A percentile compares a stretch with the other conserved stretches of the same genome.
phyloP scores from a whole-genome alignment of 2,888 invertebrate genomes.

The Xylota segnis region DNA sequence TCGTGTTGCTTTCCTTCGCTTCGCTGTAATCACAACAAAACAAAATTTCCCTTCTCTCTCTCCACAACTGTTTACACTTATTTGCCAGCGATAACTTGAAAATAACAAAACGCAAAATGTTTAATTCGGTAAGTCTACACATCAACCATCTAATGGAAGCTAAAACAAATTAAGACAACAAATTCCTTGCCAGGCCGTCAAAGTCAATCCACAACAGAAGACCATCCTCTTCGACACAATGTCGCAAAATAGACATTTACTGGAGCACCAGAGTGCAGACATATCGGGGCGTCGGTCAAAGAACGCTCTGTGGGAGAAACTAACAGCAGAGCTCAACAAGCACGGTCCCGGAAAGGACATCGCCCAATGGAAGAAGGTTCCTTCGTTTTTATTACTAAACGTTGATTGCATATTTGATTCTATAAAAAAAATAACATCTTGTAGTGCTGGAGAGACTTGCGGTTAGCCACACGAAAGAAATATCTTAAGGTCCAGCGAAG shows the following conservation, averaged over 20 bases:
- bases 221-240: constrained; percentile 42
- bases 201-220: constrained; percentile 36
- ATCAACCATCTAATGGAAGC: too few relatives aligned
- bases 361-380: constrained; percentile 52
- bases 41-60: not conserved
- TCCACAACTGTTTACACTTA: not conserved
- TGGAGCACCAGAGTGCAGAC: constrained; percentile 10
- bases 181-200: not conserved
- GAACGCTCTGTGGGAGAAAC: constrained; percentile 15
- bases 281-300: not conserved
- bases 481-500: not conserved
- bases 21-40: not conserved
- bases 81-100: not conserved
- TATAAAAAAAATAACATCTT: not conserved
- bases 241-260: constrained; percentile 21
- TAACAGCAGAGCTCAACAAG: constrained; percentile 16
- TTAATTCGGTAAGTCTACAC: constrained; percentile 3
- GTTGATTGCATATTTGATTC: not conserved
- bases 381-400: not conserved
- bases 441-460: constrained; percentile 51
- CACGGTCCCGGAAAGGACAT: constrained; percentile 33
- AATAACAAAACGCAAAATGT: not conserved
- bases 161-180: too few relatives aligned
- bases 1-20: not conserved
- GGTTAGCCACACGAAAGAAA: constrained; percentile 32